Evolutionary conservation across 2,113 vertebrate genomes (phyloP).

Genomic region (Pandion haliaetus): DNA sequence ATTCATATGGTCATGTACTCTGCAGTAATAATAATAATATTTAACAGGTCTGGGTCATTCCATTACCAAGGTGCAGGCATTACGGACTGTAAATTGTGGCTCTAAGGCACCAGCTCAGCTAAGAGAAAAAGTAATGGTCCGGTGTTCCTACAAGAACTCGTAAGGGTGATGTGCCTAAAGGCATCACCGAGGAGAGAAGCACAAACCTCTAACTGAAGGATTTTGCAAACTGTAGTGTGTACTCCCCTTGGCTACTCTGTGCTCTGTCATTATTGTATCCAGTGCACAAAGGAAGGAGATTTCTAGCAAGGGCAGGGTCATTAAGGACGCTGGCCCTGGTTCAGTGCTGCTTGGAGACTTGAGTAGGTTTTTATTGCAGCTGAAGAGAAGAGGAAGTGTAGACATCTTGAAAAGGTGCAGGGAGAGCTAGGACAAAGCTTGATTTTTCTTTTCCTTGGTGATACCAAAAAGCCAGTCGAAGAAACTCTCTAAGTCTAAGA

Average conservation of each 20-base stretch:
- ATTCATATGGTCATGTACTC: background rate
- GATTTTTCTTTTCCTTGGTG: background rate
- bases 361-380: background rate
- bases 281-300: background rate
- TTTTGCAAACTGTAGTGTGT: background rate
- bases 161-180: background rate
- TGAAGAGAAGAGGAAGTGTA: background rate
- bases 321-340: background rate
- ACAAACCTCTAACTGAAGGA: background rate
- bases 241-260: background rate
- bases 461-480: too few relatives aligned
- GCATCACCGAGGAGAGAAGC: background rate
- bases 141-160: background rate
- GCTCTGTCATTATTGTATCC: background rate
- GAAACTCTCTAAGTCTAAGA: too few relatives aligned
- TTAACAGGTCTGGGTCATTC: slow-evolving; percentile 15
- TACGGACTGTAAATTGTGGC: background rate
- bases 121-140: background rate
- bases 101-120: background rate
- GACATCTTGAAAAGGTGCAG: background rate
- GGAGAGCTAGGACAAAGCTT: background rate
- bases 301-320: background rate
- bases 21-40: background rate
- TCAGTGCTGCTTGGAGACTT: background rate
- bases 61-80: background rate